These are phyloP conservation scores for Podarcis lilfordi DNA, from an alignment of 2,797 vertebrate species.

Conservation along the genomic window DNA sequence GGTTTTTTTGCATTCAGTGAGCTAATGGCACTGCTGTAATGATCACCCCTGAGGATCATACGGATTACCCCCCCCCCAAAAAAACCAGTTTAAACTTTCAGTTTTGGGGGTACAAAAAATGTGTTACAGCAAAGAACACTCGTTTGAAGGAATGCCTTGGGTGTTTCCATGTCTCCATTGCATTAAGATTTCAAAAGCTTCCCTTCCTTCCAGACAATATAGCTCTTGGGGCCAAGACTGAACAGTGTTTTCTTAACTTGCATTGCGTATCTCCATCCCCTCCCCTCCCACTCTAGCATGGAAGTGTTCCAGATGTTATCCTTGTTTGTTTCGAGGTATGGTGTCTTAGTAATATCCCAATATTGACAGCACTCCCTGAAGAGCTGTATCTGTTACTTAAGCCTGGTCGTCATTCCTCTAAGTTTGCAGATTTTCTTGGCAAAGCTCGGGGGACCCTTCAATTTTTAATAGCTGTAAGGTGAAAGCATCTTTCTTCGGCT, in stretches of 20 bases:
- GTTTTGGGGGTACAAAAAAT: no score
- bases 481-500: conserved; percentile 27
- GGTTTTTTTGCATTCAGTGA: no score
- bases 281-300: neutral
- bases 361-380: conserved; percentile 36
- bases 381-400: neutral
- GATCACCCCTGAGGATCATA: no score
- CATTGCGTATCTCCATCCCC: neutral
- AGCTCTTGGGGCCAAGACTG: neutral
- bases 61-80: no score
- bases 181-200: conserved; percentile 13
- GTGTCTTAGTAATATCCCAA: conserved; percentile 25
- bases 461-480: conserved; percentile 42
- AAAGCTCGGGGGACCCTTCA: conserved; percentile 39
- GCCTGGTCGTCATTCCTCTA: conserved; percentile 1
- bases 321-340: conserved; percentile 27
- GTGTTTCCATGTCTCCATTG: neutral
- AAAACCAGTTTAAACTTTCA: no score
- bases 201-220: neutral
- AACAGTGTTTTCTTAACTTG: conserved; percentile 14
- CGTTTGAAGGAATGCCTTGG: neutral
- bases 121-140: no score
- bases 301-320: conserved; percentile 6
- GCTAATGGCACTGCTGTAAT: no score
- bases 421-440: conserved; percentile 40